Conservation (phyloP, 2,888 invertebrate genomes). For the Xanthia togata region DNA sequence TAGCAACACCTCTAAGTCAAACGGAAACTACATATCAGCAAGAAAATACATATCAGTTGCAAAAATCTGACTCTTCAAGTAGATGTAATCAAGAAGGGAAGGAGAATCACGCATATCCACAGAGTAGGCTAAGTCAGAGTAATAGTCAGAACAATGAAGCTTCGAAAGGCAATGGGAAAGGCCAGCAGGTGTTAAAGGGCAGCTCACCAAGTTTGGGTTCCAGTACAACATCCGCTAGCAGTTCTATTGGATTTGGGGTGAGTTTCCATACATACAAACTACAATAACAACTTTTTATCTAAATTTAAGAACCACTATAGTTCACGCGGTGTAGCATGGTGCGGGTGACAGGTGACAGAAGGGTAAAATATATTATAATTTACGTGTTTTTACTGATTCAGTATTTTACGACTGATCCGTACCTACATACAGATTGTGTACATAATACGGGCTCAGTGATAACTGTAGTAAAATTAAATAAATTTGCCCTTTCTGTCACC, state of each 20-base stretch:
- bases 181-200: slow-evolving; percentile 81
- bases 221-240: slow-evolving; percentile 79
- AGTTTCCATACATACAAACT: slow-evolving; percentile 65
- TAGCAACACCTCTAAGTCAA: slow-evolving; percentile 92
- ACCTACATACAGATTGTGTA: too few relatives aligned
- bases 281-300: too few relatives aligned
- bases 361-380: too few relatives aligned
- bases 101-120: slow-evolving; percentile 90
- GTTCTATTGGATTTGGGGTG: slow-evolving; percentile 88
- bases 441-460: too few relatives aligned
- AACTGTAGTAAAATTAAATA: too few relatives aligned
- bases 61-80: slow-evolving; percentile 88
- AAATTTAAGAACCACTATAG: neutral
- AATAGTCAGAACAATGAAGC: slow-evolving; percentile 83
- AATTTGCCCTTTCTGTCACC: too few relatives aligned
- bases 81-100: slow-evolving; percentile 90
- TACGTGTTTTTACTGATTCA: too few relatives aligned
- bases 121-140: slow-evolving; percentile 87
- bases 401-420: too few relatives aligned
- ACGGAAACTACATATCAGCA: slow-evolving; percentile 89
- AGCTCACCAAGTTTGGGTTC: slow-evolving; percentile 85
- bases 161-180: slow-evolving; percentile 79
- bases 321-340: too few relatives aligned
- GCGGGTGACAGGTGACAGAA: too few relatives aligned
- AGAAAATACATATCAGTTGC: slow-evolving; percentile 89